Conservation (phyloP, 2,113 vertebrate species). For the Ailuropoda melanoleuca region DNA sequence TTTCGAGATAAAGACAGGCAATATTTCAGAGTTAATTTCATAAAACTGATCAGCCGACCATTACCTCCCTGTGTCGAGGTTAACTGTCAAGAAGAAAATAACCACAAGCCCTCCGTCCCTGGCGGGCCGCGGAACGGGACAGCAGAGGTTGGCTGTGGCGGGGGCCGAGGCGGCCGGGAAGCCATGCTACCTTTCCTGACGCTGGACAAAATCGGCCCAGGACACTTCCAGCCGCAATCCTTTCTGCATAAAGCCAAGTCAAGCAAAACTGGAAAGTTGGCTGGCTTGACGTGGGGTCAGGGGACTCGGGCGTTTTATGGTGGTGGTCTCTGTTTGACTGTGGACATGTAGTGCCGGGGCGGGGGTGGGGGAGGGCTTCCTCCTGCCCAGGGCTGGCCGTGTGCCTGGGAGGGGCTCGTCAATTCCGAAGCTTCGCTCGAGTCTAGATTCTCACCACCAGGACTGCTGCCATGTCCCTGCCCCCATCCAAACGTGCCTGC, state of each 20-base stretch:
- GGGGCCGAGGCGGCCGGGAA: fast-evolving
- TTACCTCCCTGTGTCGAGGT: not conserved
- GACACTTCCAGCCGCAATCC: not conserved
- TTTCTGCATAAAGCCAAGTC: not conserved
- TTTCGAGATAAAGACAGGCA: not conserved
- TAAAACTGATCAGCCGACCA: not conserved
- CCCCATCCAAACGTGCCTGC: not conserved
- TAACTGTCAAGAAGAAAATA: not conserved
- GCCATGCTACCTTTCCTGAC: not conserved
- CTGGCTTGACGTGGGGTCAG: not conserved
- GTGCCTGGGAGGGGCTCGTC: not conserved
- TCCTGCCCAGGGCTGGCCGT: fast-evolving
- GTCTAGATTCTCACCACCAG: fast-evolving
- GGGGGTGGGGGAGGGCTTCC: not conserved
- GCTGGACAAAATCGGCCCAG: not conserved
- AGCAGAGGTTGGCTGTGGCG: fast-evolving
- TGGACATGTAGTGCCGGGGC: fast-evolving
- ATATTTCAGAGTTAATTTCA: conserved; percentile 58
- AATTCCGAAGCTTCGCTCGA: not conserved
- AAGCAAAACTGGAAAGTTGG: not conserved
- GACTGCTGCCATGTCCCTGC: not conserved
- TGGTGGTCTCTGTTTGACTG: no score
- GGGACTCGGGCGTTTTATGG: fast-evolving
- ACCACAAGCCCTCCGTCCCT: not conserved
- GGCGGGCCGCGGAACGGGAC: fast-evolving